Conservation (phyloP, 2,113 vertebrate species). For the Typhlomys cinereus region DNA sequence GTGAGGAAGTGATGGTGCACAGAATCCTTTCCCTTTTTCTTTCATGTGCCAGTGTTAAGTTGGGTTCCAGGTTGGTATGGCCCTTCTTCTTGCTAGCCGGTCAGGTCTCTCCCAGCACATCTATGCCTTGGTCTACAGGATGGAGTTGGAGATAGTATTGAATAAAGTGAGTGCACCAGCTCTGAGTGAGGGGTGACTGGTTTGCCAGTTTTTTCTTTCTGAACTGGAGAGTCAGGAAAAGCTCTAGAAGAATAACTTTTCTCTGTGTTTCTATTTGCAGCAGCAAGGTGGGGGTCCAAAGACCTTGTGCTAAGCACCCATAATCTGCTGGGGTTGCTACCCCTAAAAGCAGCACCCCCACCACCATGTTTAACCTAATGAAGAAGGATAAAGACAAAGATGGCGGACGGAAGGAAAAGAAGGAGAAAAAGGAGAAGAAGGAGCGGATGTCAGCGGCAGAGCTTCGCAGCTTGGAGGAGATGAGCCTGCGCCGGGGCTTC, state of each 20-base stretch:
- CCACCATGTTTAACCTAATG: slow-evolving; percentile 92
- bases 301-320: not conserved
- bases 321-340: not conserved
- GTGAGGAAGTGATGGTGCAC: not conserved
- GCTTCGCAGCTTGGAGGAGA: slow-evolving; percentile 96
- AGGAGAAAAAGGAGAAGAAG: slow-evolving; percentile 96
- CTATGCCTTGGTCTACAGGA: not conserved
- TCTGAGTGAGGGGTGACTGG: not conserved
- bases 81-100: not conserved
- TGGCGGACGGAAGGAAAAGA: slow-evolving; percentile 92
- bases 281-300: slow-evolving; percentile 65
- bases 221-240: not conserved
- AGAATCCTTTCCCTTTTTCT: not conserved
- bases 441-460: slow-evolving; percentile 96
- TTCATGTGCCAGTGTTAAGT: slow-evolving; percentile 7
- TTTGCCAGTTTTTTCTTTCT: not conserved
- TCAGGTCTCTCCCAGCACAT: not conserved
- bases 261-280: slow-evolving; percentile 64
- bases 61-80: not conserved
- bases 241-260: not conserved
- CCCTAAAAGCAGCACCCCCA: slow-evolving; percentile 19
- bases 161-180: not conserved
- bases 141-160: not conserved
- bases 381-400: slow-evolving; percentile 94
- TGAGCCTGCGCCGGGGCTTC: slow-evolving; percentile 94